Base-by-base conservation (phyloP, 2,888 invertebrate genomes). In the Lordiphosa fenestrarum region DNA sequence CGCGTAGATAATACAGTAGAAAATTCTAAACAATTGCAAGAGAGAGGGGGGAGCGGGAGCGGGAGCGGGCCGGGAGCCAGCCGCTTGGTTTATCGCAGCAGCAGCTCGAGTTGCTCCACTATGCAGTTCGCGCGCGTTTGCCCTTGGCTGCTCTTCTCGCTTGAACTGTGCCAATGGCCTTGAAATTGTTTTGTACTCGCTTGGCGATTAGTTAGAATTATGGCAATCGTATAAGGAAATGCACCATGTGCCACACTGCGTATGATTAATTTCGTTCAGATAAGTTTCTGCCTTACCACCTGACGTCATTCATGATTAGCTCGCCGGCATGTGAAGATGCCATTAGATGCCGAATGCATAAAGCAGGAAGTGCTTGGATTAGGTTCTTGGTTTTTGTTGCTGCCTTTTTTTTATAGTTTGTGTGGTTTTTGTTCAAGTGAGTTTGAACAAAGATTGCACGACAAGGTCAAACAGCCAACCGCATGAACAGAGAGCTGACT, bases 161-260 rank as follows among this genome's bases (percentile, higher is more conserved):
- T 76, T 59, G 66, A 83, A 77, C 73, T 81, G 75, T 84, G 84
- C 75, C 84, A 81, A 77, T 77, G 82, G 81, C 81, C 81, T 84
- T 81, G 81, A 84, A 84, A 81, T 78, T 84, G 81, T 75, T 84
- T 81, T 81, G 30, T 35, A 40, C 12, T 42, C 6, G 42, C n/a
- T 25, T 39, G 37, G 64, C 47, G 62, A 64, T 62, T 64, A 61
- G 51, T 23, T 57, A 36, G 55, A 50, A 60, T 57, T 57, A 52
- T 54, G 59, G 39, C 49, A 67, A 55, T 30, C 30, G 30, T 65
- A 75, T 67, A 64, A 71, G 75, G 73, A 75, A 80, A 73, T 73
- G 75, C 66, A 69, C 30, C 15, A 44, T 44, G 42, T 36, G 53
- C 38, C 53, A 52, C 55, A 63, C 74, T 71, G 78, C 74, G 70